Evolutionary conservation across 2,113 vertebrate species (phyloP).

Genomic region (Entosphenus tridentatus): DNA sequence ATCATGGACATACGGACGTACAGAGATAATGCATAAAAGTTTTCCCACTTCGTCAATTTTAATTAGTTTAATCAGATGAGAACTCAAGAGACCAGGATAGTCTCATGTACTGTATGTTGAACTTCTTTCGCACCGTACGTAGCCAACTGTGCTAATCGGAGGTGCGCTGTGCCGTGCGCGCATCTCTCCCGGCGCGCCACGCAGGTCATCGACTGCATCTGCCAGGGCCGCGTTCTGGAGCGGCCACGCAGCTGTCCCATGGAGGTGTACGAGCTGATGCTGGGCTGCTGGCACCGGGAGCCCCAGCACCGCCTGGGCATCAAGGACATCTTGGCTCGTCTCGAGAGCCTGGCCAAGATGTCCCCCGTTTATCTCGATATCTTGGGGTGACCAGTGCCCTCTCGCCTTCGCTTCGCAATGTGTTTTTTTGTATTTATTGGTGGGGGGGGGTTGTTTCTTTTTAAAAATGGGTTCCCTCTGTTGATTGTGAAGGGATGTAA

Average conservation of each 20-base stretch:
- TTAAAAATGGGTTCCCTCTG: conserved; percentile 9
- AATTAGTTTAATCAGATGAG: too few relatives aligned
- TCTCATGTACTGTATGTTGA: too few relatives aligned
- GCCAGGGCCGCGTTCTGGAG: conserved; percentile 87
- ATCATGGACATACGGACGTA: too few relatives aligned
- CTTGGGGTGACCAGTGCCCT: conserved; percentile 43
- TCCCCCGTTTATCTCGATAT: conserved; percentile 97
- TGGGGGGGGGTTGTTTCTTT: conserved; percentile 10
- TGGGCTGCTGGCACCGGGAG: conserved; percentile 94
- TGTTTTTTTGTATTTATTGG: conserved; percentile 22
- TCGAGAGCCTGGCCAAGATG: conserved; percentile 88
- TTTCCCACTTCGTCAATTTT: too few relatives aligned
- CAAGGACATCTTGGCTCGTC: conserved; percentile 78
- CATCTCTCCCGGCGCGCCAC: neutral
- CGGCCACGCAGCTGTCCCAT: conserved; percentile 80
- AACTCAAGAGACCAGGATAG: too few relatives aligned
- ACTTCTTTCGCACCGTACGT: too few relatives aligned
- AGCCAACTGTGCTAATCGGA: too few relatives aligned
- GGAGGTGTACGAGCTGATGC: conserved; percentile 96
- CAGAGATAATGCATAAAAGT: too few relatives aligned
- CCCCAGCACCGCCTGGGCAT: conserved; percentile 95
- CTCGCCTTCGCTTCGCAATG: conserved; percentile 18
- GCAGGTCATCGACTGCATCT: conserved; percentile 97
- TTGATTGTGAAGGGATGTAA: neutral
- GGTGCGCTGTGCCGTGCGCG: neutral